Conservation (phyloP, 2,888 invertebrate species). For the Limulus polyphemus region DNA sequence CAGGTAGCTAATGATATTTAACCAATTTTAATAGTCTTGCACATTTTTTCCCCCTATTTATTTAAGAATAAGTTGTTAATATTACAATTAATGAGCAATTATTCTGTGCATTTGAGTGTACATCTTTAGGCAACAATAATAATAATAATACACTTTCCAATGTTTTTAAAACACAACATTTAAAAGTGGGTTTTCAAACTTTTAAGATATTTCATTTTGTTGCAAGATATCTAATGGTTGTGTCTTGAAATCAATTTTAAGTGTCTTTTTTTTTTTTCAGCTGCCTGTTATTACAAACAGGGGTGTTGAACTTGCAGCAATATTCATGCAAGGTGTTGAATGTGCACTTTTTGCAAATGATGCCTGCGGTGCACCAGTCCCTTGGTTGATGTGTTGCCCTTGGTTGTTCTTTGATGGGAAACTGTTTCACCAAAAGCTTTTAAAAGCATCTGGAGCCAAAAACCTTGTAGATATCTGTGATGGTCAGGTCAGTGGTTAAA, state of each 20-base stretch:
- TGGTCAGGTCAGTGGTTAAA: conserved; percentile 34
- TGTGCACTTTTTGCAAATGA: conserved; percentile 78
- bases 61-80: too few relatives aligned
- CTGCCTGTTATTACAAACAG: conserved; percentile 63
- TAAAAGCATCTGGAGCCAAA: conserved; percentile 44
- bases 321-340: conserved; percentile 85
- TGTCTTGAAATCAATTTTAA: too few relatives aligned
- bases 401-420: conserved; percentile 91
- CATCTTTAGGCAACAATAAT: too few relatives aligned
- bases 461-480: conserved; percentile 39
- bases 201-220: too few relatives aligned
- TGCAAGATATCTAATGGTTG: too few relatives aligned
- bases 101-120: too few relatives aligned
- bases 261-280: conserved; percentile 38
- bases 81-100: too few relatives aligned
- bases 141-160: too few relatives aligned
- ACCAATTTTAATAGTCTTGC: too few relatives aligned
- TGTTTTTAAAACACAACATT: too few relatives aligned
- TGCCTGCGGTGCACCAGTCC: conserved; percentile 83
- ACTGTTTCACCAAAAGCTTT: conserved; percentile 72
- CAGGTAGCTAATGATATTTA: conserved; percentile 47
- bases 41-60: too few relatives aligned
- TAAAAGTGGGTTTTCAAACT: too few relatives aligned
- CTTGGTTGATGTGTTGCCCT: conserved; percentile 80
- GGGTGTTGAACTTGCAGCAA: conserved; percentile 70